These are phyloP conservation scores for Coptodon rendalli DNA, from an alignment of 2,113 vertebrate genomes.

Conservation along the genomic window DNA sequence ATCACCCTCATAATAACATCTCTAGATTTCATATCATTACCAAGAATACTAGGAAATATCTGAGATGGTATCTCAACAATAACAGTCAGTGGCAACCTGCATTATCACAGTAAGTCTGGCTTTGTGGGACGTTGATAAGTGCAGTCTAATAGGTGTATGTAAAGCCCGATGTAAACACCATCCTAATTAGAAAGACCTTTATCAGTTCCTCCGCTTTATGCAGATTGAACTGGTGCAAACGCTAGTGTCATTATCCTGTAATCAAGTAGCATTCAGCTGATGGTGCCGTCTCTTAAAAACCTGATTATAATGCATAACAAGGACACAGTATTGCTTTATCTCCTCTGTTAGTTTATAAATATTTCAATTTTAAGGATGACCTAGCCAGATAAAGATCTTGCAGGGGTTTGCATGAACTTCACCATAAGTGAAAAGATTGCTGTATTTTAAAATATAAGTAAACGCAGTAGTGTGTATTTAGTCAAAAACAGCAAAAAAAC, in stretches of 20 bases:
- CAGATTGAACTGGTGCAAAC: constrained; percentile 56
- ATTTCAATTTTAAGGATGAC: constrained; percentile 6
- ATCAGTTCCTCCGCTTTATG: constrained; percentile 54
- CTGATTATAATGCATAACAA: constrained; percentile 57
- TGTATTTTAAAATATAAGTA: neutral
- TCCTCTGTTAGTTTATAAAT: constrained; percentile 19
- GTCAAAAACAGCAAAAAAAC: neutral
- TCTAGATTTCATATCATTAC: constrained; percentile 71
- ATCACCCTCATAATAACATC: constrained; percentile 70
- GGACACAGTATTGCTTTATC: constrained; percentile 31
- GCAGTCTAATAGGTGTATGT: constrained; percentile 40
- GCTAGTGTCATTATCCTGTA: constrained; percentile 62
- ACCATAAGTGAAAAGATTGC: neutral
- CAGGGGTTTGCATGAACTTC: neutral
- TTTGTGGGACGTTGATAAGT: constrained; percentile 46
- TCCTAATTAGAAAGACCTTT: constrained; percentile 63
- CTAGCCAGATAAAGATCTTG: constrained; percentile 14
- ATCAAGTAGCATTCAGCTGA: constrained; percentile 65
- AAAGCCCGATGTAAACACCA: constrained; percentile 57
- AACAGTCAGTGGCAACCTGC: constrained; percentile 48
- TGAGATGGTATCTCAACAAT: constrained; percentile 53
- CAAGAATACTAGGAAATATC: constrained; percentile 62
- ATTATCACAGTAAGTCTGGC: constrained; percentile 49
- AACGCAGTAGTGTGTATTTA: neutral
- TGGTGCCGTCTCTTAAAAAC: constrained; percentile 34